phyloP scores from a whole-genome alignment of 2,888 invertebrate genomes.

The Carpatolechia fugitivella region DNA sequence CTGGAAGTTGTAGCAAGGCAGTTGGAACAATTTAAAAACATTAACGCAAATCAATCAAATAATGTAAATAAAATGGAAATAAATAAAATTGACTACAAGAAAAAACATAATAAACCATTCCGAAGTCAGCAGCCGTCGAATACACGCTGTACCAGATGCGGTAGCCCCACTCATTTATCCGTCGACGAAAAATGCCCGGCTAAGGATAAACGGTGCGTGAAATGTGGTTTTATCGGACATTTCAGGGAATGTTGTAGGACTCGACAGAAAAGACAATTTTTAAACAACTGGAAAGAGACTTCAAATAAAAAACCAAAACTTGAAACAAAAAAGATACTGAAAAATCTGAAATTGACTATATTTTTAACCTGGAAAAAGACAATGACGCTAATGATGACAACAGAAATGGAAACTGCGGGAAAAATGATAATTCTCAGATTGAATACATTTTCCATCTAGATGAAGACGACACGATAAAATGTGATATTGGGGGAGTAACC shows the following conservation, averaged over 20 bases:
- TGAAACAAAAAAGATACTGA: not conserved
- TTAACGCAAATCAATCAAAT: not conserved
- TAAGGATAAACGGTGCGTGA: slow-evolving; percentile 11
- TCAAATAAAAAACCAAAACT: not conserved
- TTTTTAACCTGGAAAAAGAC: no score
- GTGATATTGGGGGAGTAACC: slow-evolving; percentile 19
- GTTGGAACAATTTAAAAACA: slow-evolving; percentile 2
- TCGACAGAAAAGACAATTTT: slow-evolving; percentile 8
- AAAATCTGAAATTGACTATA: not conserved
- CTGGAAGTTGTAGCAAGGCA: slow-evolving; percentile 16
- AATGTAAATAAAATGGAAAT: not conserved
- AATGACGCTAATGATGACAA: not conserved
- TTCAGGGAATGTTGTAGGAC: slow-evolving; percentile 19
- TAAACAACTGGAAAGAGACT: not conserved
- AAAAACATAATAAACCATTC: no score
- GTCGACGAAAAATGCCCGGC: slow-evolving; percentile 7
- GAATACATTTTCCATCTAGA: slow-evolving; percentile 25
- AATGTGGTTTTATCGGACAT: slow-evolving; percentile 21
- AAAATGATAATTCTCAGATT: not conserved
- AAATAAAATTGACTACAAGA: not conserved
- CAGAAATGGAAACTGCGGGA: not conserved
- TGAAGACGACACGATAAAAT: slow-evolving; percentile 19
- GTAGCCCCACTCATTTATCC: not conserved
- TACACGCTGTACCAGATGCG: not conserved
- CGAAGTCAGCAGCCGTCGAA: no score